phyloP scores from a whole-genome alignment of 1,140 invertebrate species.

The Lucilia cuprina region DNA sequence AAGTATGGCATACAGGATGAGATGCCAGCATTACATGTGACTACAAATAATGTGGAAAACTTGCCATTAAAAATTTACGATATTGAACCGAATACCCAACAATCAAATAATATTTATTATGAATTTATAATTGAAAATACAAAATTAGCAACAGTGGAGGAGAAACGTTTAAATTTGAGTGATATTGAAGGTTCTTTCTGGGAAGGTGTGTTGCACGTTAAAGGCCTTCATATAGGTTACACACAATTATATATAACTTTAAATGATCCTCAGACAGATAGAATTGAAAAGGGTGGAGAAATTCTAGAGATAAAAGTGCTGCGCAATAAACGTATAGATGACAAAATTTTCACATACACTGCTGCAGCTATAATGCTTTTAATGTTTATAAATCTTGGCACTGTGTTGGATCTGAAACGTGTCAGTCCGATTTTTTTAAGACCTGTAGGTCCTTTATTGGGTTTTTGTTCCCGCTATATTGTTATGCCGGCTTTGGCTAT shows the following conservation, averaged over 20 bases:
- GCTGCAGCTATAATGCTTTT: constrained; percentile 58
- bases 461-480: constrained; percentile 41
- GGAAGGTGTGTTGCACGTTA: constrained; percentile 41
- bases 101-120: constrained; percentile 16
- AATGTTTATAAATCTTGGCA: constrained; percentile 92
- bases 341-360: constrained; percentile 45
- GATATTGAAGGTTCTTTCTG: constrained; percentile 24
- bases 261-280: neutral
- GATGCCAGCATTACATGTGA: neutral
- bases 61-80: constrained; percentile 20
- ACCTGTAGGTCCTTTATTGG: constrained; percentile 67
- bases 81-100: constrained; percentile 2
- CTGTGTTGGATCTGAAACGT: constrained; percentile 80
- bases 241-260: constrained; percentile 41
- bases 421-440: constrained; percentile 74
- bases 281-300: neutral
- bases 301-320: constrained; percentile 38
- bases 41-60: neutral
- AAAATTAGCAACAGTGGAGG: constrained; percentile 18
- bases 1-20: constrained; percentile 34
- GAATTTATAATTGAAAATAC: constrained; percentile 2
- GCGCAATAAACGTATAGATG: constrained; percentile 42
- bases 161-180: neutral
- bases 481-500: constrained; percentile 46
- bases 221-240: constrained; percentile 43